A percentile compares a stretch with the other conserved stretches of the same genome.
Conservation (phyloP, 2,888 invertebrate genomes). For the Toxonevra muliebris region DNA sequence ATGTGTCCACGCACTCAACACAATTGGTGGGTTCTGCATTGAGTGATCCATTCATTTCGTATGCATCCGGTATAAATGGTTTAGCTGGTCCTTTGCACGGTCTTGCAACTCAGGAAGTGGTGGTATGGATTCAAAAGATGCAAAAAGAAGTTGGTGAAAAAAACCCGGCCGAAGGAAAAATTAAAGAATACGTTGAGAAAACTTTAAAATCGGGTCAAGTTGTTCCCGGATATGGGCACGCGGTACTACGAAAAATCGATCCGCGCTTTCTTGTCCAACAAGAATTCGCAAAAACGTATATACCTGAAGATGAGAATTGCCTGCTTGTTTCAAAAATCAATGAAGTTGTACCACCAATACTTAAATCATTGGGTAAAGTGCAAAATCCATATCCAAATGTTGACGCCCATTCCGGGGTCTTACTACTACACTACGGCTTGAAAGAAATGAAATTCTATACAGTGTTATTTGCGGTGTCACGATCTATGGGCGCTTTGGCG, state of each 20-base stretch:
- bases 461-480: conserved; percentile 84
- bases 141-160: conserved; percentile 79
- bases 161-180: conserved; percentile 82
- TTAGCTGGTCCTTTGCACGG: conserved; percentile 87
- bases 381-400: conserved; percentile 92
- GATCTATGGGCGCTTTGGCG: conserved; percentile 80
- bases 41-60: conserved; percentile 82
- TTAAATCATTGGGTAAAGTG: conserved; percentile 81
- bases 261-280: conserved; percentile 78
- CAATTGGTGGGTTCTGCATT: conserved; percentile 85
- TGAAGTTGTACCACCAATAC: conserved; percentile 80
- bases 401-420: conserved; percentile 86
- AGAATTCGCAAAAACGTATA: conserved; percentile 81
- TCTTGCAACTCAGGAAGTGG: conserved; percentile 87
- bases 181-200: conserved; percentile 87
- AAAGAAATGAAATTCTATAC: conserved; percentile 88
- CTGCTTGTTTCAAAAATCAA: conserved; percentile 77
- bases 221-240: conserved; percentile 87
- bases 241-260: conserved; percentile 83
- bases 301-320: conserved; percentile 80
- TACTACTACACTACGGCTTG: conserved; percentile 80
- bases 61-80: conserved; percentile 82
- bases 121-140: conserved; percentile 89
- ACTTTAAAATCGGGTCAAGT: conserved; percentile 56
- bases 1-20: conserved; percentile 83